Percentiles rank a stretch among this genome's conserved stretches.
Evolutionary conservation across 2,113 vertebrate genomes (phyloP).

Genomic region (Megaleporinus macrocephalus): DNA sequence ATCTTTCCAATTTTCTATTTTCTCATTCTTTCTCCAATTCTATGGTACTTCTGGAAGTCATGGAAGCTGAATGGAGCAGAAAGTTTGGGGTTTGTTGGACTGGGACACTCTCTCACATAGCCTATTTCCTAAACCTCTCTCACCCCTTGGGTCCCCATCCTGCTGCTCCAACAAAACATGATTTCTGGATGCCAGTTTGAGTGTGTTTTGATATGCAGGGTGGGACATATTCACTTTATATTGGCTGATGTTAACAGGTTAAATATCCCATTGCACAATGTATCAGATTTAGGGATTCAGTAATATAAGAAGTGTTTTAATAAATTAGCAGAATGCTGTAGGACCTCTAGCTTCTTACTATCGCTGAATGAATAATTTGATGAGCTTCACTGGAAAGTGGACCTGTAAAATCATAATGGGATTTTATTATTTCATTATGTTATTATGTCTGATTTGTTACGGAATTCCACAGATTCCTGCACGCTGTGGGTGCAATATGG

Average conservation of each 20-base stretch:
- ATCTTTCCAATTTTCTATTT: too few species aligned
- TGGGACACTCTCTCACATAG: too few species aligned
- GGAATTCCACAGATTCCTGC: slow-evolving; percentile 62
- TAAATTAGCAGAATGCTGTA: too few species aligned
- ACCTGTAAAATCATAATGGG: slow-evolving; percentile 44
- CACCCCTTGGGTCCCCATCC: slow-evolving; percentile 82
- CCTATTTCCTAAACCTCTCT: slow-evolving; percentile 79
- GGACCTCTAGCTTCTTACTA: too few species aligned
- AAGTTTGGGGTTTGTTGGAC: slow-evolving; percentile 57
- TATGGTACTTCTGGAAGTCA: slow-evolving; percentile 30
- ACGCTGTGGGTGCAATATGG: slow-evolving; percentile 56
- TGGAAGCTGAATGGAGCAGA: slow-evolving; percentile 11
- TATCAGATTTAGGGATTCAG: too few species aligned
- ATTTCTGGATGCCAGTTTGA: slow-evolving; percentile 82
- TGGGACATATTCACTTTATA: too few species aligned
- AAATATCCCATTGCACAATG: too few species aligned
- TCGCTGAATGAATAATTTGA: not conserved
- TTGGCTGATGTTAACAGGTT: too few species aligned
- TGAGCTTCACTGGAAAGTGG: slow-evolving; percentile 10
- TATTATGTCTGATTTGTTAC: slow-evolving; percentile 49
- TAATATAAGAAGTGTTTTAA: too few species aligned
- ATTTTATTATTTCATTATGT: slow-evolving; percentile 35
- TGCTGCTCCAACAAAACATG: slow-evolving; percentile 90
- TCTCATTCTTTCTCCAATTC: not conserved
- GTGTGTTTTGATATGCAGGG: slow-evolving; percentile 91